Evolutionary conservation across 2,888 invertebrate genomes (phyloP), one percentile per base, ranked within the genome.

Genomic region (Silvanus unidentatus): DNA sequence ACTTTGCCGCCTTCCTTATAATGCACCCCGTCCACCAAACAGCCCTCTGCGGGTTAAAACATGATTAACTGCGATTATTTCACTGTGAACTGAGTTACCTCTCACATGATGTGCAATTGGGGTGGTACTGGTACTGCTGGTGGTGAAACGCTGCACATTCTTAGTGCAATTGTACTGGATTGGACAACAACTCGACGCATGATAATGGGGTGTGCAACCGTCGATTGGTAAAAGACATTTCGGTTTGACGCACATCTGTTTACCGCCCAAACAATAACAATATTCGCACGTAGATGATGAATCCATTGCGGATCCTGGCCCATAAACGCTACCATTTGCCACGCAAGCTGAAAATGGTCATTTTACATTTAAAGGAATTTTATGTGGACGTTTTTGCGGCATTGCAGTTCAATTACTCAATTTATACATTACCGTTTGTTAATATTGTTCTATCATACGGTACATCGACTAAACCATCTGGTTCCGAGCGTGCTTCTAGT

Each of bases 221-320:
- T 81, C 78, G 29, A 88, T 77, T 1, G 86, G 80, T 40, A 88
- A 75, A 62, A 89, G 76, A 70, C 92, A 92, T 63, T 82, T 80
- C 1, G 91, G 91, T 50, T 82, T 78, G 42, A 91, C 84, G 70
- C 92, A 92, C 58, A 80, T 79, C 57, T 85, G 80, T 41, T 74
- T 74, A 2, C 87, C 88, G 22, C 77, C 74, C 14, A 72, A 51
- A 49, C 92, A 92, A 73, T 87, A 92, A 73, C 92, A 92, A 70
- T 88, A 87, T 70, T 89, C 86, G 73, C 92, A 92, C n/a, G 84
- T 77, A 48, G 81, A 79, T 12, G 81, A 79, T 2, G 86, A 81
- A 54, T 81, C 78, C 86, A 92, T 86, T 5, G 92, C 91, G 3
- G 91, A 91, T 2, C 88, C 88, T 39, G 86, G 84, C 12, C 81